Evolutionary conservation across 2,113 vertebrate species (phyloP).

Genomic region (Agapornis roseicollis): DNA sequence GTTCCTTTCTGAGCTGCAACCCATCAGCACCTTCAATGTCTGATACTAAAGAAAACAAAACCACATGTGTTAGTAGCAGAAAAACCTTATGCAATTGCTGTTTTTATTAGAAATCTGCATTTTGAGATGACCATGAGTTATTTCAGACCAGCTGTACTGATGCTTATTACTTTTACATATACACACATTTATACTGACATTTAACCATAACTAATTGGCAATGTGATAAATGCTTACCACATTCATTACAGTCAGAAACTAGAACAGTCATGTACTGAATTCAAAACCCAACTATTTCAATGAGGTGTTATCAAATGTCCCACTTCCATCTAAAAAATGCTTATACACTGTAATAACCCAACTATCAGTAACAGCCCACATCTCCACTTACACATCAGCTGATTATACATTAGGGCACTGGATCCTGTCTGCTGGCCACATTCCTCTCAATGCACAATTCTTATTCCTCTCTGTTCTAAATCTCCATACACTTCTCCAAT

Average conservation of each 20-base stretch:
- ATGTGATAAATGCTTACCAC: neutral
- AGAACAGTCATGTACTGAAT: neutral
- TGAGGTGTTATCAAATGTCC: neutral
- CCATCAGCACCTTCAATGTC: slow-evolving; percentile 94
- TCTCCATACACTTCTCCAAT: neutral
- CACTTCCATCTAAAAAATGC: neutral
- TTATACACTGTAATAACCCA: neutral
- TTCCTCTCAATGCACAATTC: neutral
- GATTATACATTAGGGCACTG: neutral
- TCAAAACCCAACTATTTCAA: neutral
- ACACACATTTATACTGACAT: neutral
- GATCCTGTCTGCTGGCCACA: neutral
- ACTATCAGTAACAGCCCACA: neutral
- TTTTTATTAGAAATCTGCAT: neutral
- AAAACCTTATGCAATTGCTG: accelerated
- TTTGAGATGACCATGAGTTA: neutral
- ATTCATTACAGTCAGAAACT: neutral
- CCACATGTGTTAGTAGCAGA: neutral
- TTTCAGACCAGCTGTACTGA: neutral
- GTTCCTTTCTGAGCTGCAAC: slow-evolving; percentile 97
- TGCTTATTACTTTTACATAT: neutral
- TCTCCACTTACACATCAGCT: neutral
- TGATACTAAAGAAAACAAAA: slow-evolving; percentile 83
- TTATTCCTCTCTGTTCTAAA: neutral
- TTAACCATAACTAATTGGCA: neutral